Conservation (phyloP, 1,140 invertebrate genomes). For the Charaxes varanes region DNA sequence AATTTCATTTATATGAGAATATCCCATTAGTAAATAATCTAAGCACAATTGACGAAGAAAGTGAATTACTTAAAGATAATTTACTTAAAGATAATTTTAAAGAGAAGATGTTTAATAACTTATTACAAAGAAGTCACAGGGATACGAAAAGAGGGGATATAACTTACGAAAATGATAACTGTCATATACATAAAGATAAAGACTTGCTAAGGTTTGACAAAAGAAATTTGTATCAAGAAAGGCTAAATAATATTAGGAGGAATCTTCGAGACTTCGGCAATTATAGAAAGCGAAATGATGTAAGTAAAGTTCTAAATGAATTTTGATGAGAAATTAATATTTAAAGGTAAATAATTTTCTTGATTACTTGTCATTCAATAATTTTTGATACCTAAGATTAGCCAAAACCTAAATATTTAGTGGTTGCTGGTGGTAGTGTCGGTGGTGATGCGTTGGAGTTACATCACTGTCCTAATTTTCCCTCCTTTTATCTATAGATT, state of each 20-base stretch:
- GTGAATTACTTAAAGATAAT: neutral
- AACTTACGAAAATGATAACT: neutral
- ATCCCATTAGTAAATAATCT: neutral
- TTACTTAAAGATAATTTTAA: neutral
- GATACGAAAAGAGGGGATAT: neutral
- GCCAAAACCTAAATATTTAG: too few relatives aligned
- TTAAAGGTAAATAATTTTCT: too few relatives aligned
- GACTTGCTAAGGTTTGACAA: conserved; percentile 24
- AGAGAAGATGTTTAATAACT: neutral
- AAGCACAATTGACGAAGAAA: neutral
- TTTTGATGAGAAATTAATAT: too few relatives aligned
- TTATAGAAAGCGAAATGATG: neutral
- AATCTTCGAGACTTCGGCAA: conserved; percentile 21
- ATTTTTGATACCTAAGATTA: too few relatives aligned
- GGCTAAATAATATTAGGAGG: conserved; percentile 32
- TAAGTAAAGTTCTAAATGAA: conserved; percentile 2
- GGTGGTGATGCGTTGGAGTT: too few relatives aligned
- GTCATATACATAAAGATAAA: conserved; percentile 10
- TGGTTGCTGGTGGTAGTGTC: too few relatives aligned
- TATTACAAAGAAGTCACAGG: neutral
- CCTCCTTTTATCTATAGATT: too few relatives aligned
- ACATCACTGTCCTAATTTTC: too few relatives aligned
- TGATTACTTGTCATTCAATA: too few relatives aligned
- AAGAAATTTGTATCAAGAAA: conserved; percentile 40
- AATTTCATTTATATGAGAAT: neutral